Percentiles rank a stretch among this genome's conserved stretches.
Conservation (phyloP, 2,797 vertebrate species). For the Tarsius wallacei region DNA sequence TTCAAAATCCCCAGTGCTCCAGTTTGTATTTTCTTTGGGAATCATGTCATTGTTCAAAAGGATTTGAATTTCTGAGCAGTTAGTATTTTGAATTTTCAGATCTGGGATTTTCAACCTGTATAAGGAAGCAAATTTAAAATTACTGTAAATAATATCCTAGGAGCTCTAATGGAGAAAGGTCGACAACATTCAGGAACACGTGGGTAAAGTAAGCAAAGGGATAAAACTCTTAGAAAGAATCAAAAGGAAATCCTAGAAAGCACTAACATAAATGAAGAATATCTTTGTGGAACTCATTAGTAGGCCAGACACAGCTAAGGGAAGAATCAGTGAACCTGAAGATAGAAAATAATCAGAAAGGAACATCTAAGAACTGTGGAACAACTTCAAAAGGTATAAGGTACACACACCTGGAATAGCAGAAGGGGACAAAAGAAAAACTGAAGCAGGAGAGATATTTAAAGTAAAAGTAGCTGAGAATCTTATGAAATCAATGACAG, state of each 20-base stretch:
- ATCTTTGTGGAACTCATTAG: neutral
- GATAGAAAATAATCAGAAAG: neutral
- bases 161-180: neutral
- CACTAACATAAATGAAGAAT: neutral
- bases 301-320: neutral
- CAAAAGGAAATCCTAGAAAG: neutral
- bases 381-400: neutral
- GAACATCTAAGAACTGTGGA: neutral
- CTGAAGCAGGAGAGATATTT: neutral
- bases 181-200: neutral
- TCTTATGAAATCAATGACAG: neutral
- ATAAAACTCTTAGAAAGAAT: neutral
- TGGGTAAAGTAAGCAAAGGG: neutral
- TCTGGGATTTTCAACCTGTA: neutral
- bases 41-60: neutral
- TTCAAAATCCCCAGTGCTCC: neutral
- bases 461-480: neutral
- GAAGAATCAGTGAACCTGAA: neutral
- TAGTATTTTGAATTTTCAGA: neutral
- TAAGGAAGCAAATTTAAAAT: neutral
- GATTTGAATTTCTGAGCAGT: neutral
- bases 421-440: neutral
- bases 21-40: neutral
- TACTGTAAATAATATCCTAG: neutral
- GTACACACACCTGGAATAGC: neutral